Conservation (phyloP, 2,888 invertebrate species). For the Lepidochitona cinerea region DNA sequence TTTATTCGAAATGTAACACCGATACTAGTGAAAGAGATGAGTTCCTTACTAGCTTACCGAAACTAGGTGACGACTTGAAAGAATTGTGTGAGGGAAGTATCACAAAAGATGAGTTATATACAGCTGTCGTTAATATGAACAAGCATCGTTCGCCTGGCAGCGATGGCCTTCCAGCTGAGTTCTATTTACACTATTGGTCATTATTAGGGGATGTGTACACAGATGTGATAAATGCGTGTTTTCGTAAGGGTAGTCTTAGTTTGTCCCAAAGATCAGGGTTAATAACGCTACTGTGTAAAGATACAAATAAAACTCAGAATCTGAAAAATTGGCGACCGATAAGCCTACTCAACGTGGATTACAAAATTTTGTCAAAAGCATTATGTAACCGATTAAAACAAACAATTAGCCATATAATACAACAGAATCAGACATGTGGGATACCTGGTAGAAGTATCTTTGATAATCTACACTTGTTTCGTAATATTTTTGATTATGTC, state of each 20-base stretch:
- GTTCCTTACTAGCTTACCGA: background rate
- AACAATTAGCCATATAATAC: conserved; percentile 26
- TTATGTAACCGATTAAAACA: conserved; percentile 27
- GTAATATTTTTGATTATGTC: conserved; percentile 34
- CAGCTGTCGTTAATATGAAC: background rate
- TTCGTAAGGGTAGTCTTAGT: conserved; percentile 16
- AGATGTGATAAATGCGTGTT: conserved; percentile 15
- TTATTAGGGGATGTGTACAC: background rate
- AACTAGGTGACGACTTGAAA: background rate
- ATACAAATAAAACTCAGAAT: conserved; percentile 19
- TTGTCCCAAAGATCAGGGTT: conserved; percentile 16
- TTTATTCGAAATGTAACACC: background rate
- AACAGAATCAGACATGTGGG: conserved; percentile 36
- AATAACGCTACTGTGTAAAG: conserved; percentile 37
- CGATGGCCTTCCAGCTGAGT: conserved; percentile 3
- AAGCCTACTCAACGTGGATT: conserved; percentile 35
- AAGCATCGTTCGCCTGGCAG: background rate
- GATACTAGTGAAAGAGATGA: background rate
- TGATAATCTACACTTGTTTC: conserved; percentile 35
- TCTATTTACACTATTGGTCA: background rate
- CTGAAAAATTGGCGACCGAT: conserved; percentile 41
- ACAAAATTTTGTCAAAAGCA: conserved; percentile 39
- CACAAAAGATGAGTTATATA: background rate
- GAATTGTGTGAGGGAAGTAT: background rate
- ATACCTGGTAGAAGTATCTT: conserved; percentile 34